These are phyloP conservation scores for Anseranas semipalmata DNA, from an alignment of 2,113 vertebrate genomes.

Conservation along the genomic window DNA sequence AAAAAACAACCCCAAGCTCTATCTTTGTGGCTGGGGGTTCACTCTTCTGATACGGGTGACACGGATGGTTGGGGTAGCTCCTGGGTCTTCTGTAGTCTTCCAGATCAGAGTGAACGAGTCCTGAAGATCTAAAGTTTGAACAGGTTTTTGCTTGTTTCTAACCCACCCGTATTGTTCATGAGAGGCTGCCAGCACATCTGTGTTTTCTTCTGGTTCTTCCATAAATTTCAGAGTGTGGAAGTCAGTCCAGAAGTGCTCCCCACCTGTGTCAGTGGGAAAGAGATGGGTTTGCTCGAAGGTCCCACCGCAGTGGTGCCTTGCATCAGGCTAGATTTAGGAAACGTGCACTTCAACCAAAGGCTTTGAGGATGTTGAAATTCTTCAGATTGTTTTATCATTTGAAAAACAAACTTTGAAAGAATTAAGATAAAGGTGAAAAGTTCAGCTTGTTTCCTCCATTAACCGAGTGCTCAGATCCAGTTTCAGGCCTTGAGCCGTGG, in stretches of 20 bases:
- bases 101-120: background rate
- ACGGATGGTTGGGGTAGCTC: background rate
- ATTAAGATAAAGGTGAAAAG: slow-evolving; percentile 65
- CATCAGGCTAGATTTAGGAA: background rate
- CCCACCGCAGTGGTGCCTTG: background rate
- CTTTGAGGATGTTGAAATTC: slow-evolving; percentile 35
- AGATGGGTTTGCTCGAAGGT: background rate
- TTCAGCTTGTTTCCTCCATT: slow-evolving; percentile 39
- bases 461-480: background rate
- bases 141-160: background rate
- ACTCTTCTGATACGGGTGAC: background rate
- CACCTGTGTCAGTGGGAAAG: background rate
- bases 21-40: background rate
- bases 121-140: background rate
- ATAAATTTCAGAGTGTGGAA: background rate
- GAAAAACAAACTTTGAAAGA: slow-evolving; percentile 33
- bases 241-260: background rate
- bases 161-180: too few species aligned
- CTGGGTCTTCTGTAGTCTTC: background rate
- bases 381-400: background rate
- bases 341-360: background rate
- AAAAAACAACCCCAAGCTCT: background rate
- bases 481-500: background rate
- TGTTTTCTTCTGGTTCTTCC: background rate
- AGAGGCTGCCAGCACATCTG: background rate